Base-by-base conservation (phyloP, 2,797 vertebrate genomes). In the Avahi laniger region DNA sequence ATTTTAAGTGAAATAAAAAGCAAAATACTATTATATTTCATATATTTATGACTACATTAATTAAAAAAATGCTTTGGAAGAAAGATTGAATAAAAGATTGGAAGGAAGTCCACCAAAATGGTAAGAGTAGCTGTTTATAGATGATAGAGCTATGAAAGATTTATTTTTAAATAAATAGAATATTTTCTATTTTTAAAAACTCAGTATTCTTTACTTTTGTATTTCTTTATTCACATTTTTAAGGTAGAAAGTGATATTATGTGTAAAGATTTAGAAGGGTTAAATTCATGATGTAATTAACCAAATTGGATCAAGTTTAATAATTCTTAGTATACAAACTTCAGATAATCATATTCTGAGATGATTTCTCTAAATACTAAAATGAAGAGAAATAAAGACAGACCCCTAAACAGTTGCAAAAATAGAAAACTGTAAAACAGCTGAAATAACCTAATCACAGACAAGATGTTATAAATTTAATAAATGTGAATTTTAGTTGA, bases 1-100 rank as follows among this genome's bases (percentile, higher is more conserved):
- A 88, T 67, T 95, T 96, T 80, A 94, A 73, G 30, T 76, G 35
- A 91, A 86, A 67, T 18, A 30, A 73, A 94, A 92, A 70, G 20
- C 38, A 96, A 95, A 48, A 35, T 4, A 54, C 14, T 54, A 83
- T 14, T 59, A 65, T 88, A 41, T 73, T 79, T 88, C 48, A 38
- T 48, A 57, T 48, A 86, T 46, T 92, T 26, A 57, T 76, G 7
- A 73, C 11, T 63, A 43, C 13, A 91, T 78, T 78, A 82, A 86
- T 78, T 87, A 70, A 78, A 87, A 93, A 20, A 1, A 43, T 70
- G 22, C 63, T 72, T 67, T 38, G 6, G 28, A 75, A 33, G 41
- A 26, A 72, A 75, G 28, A 75, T 48, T 75, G 10, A 72, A 54
- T 63, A 79, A 93, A 91, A 79, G 18, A 83, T 59, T 59, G 20